Evolutionary conservation across 1,140 invertebrate species (phyloP).

Genomic region (Orchestia grillus): DNA sequence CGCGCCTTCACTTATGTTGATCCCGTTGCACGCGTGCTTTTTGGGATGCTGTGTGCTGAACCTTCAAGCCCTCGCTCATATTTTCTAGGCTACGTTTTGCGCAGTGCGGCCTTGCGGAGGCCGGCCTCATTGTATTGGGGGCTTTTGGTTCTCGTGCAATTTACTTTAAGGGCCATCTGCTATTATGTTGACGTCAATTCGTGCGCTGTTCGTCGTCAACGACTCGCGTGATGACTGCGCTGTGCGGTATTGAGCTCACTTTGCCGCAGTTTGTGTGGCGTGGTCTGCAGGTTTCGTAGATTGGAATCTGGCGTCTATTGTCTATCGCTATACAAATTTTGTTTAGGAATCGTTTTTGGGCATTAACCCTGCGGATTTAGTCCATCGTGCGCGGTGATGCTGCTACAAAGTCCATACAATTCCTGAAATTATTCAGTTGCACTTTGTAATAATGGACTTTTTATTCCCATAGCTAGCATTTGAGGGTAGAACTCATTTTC

Average conservation of each 20-base stretch:
- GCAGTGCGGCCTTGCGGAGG: not conserved
- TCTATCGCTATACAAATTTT: not conserved
- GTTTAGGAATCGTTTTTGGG: not conserved
- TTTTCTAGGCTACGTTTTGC: not conserved
- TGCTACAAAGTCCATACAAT: too few species aligned
- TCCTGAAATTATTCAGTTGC: too few species aligned
- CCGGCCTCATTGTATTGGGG: not conserved
- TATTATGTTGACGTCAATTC: not conserved
- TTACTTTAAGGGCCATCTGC: not conserved
- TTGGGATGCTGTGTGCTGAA: not conserved
- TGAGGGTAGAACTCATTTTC: too few species aligned
- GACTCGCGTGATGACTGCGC: not conserved
- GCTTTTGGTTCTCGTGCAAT: not conserved
- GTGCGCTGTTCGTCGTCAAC: not conserved
- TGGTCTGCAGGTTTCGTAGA: not conserved
- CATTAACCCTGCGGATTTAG: not conserved
- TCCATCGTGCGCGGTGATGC: not conserved
- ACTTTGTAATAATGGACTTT: too few species aligned
- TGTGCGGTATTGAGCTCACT: not conserved
- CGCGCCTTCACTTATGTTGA: not conserved
- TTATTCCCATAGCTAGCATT: too few species aligned
- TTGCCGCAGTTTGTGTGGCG: not conserved
- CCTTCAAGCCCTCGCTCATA: not conserved
- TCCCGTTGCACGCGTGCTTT: not conserved
- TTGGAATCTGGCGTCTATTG: not conserved